Conservation (phyloP, 2,797 vertebrate genomes). For the Adrianichthys oophorus region DNA sequence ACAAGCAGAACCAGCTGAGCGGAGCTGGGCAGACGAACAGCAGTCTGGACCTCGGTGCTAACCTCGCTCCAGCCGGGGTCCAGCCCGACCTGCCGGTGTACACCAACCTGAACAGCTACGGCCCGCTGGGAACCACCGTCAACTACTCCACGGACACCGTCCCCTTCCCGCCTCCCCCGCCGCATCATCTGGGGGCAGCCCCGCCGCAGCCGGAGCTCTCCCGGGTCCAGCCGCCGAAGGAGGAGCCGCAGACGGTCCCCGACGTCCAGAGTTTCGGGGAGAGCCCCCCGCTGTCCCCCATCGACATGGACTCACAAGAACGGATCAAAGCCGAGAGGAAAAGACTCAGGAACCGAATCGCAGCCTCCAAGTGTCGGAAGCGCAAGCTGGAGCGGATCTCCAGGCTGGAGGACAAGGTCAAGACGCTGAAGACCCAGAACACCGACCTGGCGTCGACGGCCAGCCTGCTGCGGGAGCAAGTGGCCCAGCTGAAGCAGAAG, state of each 20-base stretch:
- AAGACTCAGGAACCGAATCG: conserved; percentile 92
- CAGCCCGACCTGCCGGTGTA: conserved; percentile 86
- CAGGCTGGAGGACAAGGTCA: conserved; percentile 94
- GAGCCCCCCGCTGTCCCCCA: conserved; percentile 90
- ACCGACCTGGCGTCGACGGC: conserved; percentile 93
- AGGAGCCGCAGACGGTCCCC: conserved; percentile 95
- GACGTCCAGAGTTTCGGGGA: conserved; percentile 91
- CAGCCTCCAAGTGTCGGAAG: conserved; percentile 94
- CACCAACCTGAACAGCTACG: conserved; percentile 88
- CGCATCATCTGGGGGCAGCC: conserved; percentile 54
- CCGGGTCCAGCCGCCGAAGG: conserved; percentile 82
- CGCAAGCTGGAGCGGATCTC: conserved; percentile 96
- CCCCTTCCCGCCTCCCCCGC: conserved; percentile 78
- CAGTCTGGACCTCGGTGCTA: conserved; percentile 67
- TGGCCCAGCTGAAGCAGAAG: conserved; percentile 94
- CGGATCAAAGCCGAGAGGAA: conserved; percentile 94
- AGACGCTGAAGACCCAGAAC: conserved; percentile 91
- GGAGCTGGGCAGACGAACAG: conserved; percentile 45
- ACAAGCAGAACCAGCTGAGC: conserved; percentile 92
- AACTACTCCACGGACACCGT: conserved; percentile 84
- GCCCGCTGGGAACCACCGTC: conserved; percentile 74
- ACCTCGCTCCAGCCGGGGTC: conserved; percentile 59
- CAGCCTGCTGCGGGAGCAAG: conserved; percentile 89
- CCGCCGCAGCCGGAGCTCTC: conserved; percentile 72
- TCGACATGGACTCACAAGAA: conserved; percentile 94